Evolutionary conservation across 23 tunicate species (phyloP).

Genomic region (Aplidium turbinatum): DNA sequence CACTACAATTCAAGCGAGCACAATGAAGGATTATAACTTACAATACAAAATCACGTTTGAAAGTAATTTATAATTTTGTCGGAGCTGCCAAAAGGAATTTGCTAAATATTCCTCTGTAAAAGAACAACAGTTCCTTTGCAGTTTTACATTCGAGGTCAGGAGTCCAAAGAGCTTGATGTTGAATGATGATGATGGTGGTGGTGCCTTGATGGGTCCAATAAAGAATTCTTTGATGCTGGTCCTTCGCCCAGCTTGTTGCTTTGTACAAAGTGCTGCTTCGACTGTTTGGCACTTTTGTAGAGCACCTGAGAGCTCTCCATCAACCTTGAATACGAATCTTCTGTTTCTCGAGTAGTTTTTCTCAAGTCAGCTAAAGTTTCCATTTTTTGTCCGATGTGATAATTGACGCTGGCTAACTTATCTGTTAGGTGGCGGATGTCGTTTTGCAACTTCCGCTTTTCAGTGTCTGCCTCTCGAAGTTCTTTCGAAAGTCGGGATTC

Average conservation of each 20-base stretch:
- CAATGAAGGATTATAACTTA: too few species aligned
- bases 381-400: not conserved
- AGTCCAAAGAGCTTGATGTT: not conserved
- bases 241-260: not conserved
- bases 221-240: not conserved
- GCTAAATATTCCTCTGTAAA: too few species aligned
- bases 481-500: constrained; percentile 32
- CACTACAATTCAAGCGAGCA: too few species aligned
- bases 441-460: constrained; percentile 39
- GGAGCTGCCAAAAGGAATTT: not conserved
- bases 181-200: constrained; percentile 14
- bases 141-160: not conserved
- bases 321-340: constrained; percentile 56
- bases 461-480: constrained; percentile 23
- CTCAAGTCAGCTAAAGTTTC: constrained; percentile 23
- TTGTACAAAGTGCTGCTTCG: constrained; percentile 24
- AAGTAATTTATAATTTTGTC: too few species aligned
- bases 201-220: too few species aligned
- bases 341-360: constrained; percentile 54
- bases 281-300: constrained; percentile 31
- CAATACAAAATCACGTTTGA: too few species aligned
- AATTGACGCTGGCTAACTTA: too few species aligned
- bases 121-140: not conserved
- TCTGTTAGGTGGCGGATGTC: constrained; percentile 45
- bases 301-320: constrained; percentile 83